Conservation (phyloP, 2,888 invertebrate species). For the Osmoderma eremita region DNA sequence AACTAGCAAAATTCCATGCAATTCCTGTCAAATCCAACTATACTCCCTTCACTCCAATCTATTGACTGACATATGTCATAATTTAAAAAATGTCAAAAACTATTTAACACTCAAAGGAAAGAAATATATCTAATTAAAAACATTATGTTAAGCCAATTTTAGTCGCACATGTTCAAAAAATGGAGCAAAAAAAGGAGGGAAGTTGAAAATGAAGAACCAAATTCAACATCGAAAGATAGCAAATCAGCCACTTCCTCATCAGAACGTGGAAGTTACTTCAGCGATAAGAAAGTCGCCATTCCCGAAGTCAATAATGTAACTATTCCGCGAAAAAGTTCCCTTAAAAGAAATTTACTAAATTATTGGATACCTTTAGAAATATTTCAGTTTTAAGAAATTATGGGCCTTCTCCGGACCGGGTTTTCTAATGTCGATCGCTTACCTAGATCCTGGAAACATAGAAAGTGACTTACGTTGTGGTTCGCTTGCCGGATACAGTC, state of each 20-base stretch:
- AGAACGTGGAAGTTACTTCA: constrained; percentile 67
- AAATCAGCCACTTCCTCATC: not conserved
- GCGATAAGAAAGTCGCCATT: constrained; percentile 70
- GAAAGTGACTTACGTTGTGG: constrained; percentile 91
- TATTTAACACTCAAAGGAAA: not conserved
- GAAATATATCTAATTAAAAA: not conserved
- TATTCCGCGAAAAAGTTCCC: constrained; percentile 29
- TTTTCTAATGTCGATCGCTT: constrained; percentile 94
- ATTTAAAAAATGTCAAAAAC: too few species aligned
- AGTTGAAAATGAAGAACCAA: too few species aligned
- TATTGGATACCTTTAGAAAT: constrained; percentile 59
- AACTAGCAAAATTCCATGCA: too few species aligned
- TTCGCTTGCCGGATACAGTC: constrained; percentile 80
- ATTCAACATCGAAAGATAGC: not conserved
- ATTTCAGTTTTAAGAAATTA: constrained; percentile 85
- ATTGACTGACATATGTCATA: too few species aligned
- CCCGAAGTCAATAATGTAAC: constrained; percentile 68
- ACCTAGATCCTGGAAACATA: constrained; percentile 92
- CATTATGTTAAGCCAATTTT: not conserved
- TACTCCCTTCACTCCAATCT: too few species aligned
- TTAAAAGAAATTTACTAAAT: not conserved
- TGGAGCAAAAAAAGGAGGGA: not conserved
- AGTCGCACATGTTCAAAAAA: not conserved
- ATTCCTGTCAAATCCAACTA: too few species aligned
- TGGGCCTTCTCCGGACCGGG: constrained; percentile 95